Evolutionary conservation across 1,140 invertebrate species (phyloP), one percentile per base, ranked within the genome.

Genomic region (Euschistus heros): DNA sequence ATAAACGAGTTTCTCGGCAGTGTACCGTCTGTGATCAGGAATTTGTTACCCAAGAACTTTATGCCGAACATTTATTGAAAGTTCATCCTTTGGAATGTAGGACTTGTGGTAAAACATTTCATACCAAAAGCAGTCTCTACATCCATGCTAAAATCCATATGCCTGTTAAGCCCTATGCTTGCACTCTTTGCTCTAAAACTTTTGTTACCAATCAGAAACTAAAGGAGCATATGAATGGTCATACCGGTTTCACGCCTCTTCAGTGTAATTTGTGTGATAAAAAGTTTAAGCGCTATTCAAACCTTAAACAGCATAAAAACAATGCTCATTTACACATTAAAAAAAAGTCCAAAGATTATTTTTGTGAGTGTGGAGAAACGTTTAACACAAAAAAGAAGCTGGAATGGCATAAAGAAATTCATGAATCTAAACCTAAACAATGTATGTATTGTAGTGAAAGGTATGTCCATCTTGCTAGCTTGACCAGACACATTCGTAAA

Each of bases 351-450:
- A 87, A 88, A 72, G 88, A 91, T 73, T 91, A 84, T 71, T 85
- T 90, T 70, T 89, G 87, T 70, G 81, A 84, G 62, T 92, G 89
- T 73, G 88, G 89, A 20, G 86, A 88, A 67, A 81, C 91, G 17
- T 73, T 91, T 73, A 86, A 88, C 68, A 88, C 88, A 26, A 85
- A 86, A 72, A 88, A 86, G 61, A 91, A 90, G 74, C 80, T 91
- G 50, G 80, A 81, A 0, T 91, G 89, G 88, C 90, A 93, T 75
- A 84, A 86, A 70, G 89, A 92, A 74, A 89, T 85, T 0, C 91
- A 93, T 75, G 87, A 88, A 64, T 77, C 82, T 5, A 86, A 86
- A 73, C 90, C 90, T 0, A 91, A 92, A 74, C 83, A 87, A 27
- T 94, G 90, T 75, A 81, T 82, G 0, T 85, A 86, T 71, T 93